A percentile compares a stretch with the other conserved stretches of the same genome.
Conservation (phyloP, 2,113 vertebrate genomes). For the Vidua chalybeata region DNA sequence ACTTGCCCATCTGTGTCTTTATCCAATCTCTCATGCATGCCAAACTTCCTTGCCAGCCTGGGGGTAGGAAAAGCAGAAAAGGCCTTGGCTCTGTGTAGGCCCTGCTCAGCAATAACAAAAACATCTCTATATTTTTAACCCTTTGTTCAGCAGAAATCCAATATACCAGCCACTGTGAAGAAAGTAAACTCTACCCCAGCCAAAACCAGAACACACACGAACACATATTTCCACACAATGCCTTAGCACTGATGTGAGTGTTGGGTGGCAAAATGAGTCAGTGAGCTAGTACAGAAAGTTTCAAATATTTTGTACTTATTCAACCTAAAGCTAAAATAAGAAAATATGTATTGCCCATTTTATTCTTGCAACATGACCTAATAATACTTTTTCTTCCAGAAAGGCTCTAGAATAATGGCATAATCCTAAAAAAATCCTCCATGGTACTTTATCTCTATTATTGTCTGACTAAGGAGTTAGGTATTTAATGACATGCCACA, state of each 20-base stretch:
- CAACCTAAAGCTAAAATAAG: not conserved
- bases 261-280: not conserved
- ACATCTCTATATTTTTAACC: not conserved
- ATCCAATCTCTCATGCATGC: accelerated
- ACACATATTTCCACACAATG: not conserved
- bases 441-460: not conserved
- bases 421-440: not conserved
- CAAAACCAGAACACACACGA: not conserved
- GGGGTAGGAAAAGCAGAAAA: not conserved
- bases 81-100: not conserved
- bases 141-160: not conserved
- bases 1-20: not conserved
- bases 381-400: not conserved
- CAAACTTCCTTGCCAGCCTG: not conserved
- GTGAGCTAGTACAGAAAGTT: not conserved
- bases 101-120: not conserved
- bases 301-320: not conserved
- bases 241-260: not conserved
- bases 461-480: not conserved
- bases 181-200: not conserved
- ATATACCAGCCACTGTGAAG: not conserved
- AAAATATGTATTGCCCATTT: not conserved
- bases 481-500: not conserved
- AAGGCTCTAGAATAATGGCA: not conserved
- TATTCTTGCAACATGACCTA: not conserved